Evolutionary conservation across 2,888 invertebrate genomes (phyloP), one percentile per base, ranked within the genome.

Genomic region (Lepidonotus clava): DNA sequence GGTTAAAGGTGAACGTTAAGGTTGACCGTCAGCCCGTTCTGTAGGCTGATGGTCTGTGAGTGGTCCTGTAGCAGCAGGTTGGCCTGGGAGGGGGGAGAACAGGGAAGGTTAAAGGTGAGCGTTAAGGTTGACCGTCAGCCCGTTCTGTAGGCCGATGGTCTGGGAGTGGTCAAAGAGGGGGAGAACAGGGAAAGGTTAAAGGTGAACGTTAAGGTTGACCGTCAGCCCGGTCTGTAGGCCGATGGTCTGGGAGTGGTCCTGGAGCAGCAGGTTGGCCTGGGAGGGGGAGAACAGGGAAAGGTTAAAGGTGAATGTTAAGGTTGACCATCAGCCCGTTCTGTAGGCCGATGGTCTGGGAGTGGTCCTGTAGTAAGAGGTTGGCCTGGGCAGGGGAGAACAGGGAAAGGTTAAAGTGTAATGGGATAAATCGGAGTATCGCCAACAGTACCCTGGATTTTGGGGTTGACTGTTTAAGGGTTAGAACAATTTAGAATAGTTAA

Each of bases 41-140:
- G 96, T 28, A 98, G 93, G 24, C 96, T 95, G 46, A 97, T 92
- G 83, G 95, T 95, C 90, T 96, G 96, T 56, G 95, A 95, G 92
- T 97, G 96, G 92, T 97, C 97, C 90, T 97, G 96, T 0, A 97
- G 95, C 86, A 97, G 93, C 0, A 96, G 95, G 56, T 96, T 95
- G 0, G 96, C 96, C 94, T 96, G 96, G n/a, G 95, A 0, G 97
- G 93, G 36, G 95, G n/a, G n/a, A n/a, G n/a, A n/a, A n/a, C n/a
- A n/a, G n/a, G n/a, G n/a, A n/a, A n/a, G n/a, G n/a, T n/a, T 95
- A n/a, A 96, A 92, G 89, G n/a, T 96, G 95, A 0, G 97, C 93
- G 36, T 95, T 95, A n/a, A 96, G 92, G 89, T 96, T 96, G 0
- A 96, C 95, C 0, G 96, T 95, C 41, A 96, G 96, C 0, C 98